Conservation (phyloP, 2,113 vertebrate species). For the Heloderma charlesbogerti region DNA sequence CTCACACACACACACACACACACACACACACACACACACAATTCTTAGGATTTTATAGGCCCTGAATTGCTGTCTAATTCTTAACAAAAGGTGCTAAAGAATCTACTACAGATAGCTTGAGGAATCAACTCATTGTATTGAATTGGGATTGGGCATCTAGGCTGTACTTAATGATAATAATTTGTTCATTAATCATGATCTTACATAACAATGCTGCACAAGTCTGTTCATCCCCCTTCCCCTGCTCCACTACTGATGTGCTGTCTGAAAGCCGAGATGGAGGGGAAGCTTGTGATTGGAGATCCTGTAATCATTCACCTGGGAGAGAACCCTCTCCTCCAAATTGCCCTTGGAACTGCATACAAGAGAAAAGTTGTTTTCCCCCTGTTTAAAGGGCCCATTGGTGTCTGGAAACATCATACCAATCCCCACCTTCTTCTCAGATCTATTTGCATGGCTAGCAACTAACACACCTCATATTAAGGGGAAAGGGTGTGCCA, state of each 20-base stretch:
- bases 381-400: background rate
- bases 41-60: background rate
- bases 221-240: background rate
- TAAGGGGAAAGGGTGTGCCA: background rate
- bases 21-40: background rate
- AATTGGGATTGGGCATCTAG: background rate
- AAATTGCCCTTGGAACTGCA: background rate
- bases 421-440: background rate
- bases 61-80: background rate
- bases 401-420: background rate
- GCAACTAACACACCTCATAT: background rate
- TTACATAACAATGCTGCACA: background rate
- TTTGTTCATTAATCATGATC: background rate
- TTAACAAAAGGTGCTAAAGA: background rate
- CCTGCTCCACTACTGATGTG: background rate
- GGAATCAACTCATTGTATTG: background rate
- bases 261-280: background rate
- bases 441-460: background rate
- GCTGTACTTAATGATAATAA: background rate
- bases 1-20: background rate
- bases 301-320: background rate
- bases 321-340: background rate
- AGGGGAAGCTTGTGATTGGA: background rate
- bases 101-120: no score
- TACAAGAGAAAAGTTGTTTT: no score